phyloP scores from a whole-genome alignment of 2,797 vertebrate species.

The Scarus forsteni region DNA sequence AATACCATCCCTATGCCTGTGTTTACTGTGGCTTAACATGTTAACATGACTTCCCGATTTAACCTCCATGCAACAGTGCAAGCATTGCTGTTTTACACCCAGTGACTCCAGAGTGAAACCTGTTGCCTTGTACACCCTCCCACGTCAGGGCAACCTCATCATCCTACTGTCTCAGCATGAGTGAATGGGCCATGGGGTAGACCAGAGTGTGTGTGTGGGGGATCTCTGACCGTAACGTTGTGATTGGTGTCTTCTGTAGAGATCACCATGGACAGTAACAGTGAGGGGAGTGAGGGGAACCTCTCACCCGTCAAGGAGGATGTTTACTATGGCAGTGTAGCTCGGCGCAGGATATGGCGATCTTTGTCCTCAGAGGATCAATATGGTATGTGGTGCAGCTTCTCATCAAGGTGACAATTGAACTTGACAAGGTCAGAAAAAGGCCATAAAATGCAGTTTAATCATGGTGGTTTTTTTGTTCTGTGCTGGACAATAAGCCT shows the following conservation, averaged over 20 bases:
- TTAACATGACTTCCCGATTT: conserved; percentile 50
- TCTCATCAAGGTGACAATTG: conserved; percentile 72
- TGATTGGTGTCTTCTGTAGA: conserved; percentile 92
- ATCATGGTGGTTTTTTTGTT: conserved; percentile 56
- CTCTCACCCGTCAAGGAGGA: conserved; percentile 91
- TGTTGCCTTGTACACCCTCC: conserved; percentile 60
- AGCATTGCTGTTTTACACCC: conserved; percentile 87
- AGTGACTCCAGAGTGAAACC: conserved; percentile 77
- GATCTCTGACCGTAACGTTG: conserved; percentile 79
- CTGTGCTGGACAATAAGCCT: conserved; percentile 57
- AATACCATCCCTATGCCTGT: conserved; percentile 45
- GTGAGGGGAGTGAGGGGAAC: conserved; percentile 95
- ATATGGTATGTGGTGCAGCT: conserved; percentile 89
- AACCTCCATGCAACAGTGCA: conserved; percentile 65
- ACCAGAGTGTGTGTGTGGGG: conserved; percentile 69
- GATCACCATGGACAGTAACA: conserved; percentile 97
- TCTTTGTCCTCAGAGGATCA: conserved; percentile 89
- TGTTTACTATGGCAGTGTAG: conserved; percentile 93
- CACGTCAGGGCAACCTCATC: conserved; percentile 63
- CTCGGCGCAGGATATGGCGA: conserved; percentile 89
- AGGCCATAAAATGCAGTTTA: conserved; percentile 63
- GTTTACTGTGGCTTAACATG: conserved; percentile 64
- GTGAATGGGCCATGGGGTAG: conserved; percentile 72
- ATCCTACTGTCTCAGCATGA: conserved; percentile 73
- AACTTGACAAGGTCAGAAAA: conserved; percentile 63